These are phyloP conservation scores for Actinopyga echinites DNA, from an alignment of 53 echinoderm and acorn worm species.

Conservation along the genomic window DNA sequence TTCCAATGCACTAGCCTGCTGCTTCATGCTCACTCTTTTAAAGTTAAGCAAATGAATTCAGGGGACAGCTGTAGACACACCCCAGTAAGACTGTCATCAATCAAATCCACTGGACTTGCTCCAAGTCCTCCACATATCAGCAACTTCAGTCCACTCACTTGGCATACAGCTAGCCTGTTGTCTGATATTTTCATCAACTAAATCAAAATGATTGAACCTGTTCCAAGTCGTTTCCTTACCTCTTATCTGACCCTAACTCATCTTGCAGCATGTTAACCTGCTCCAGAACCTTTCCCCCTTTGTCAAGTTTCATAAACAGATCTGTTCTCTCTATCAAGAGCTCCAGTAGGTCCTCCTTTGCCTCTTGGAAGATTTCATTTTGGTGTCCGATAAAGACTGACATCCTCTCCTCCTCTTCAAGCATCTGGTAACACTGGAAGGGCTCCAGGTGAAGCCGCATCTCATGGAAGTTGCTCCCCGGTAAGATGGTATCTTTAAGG, in stretches of 20 bases:
- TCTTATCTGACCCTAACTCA: background rate
- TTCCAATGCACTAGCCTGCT: too few species aligned
- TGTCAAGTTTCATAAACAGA: conserved; percentile 28
- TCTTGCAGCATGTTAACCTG: conserved; percentile 42
- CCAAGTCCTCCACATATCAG: too few species aligned
- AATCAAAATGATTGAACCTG: too few species aligned
- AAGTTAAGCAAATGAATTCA: too few species aligned
- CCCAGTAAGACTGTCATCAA: too few species aligned
- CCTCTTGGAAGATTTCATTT: conserved; percentile 63
- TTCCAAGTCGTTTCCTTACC: background rate
- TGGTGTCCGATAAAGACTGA: conserved; percentile 83
- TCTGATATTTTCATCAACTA: too few species aligned
- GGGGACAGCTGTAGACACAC: too few species aligned
- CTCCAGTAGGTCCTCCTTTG: conserved; percentile 72
- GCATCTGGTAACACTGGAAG: conserved; percentile 67
- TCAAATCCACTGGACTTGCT: too few species aligned
- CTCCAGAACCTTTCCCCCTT: conserved; percentile 31
- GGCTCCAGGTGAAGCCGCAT: conserved; percentile 55
- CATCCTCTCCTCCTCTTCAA: conserved; percentile 59
- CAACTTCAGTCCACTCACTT: too few species aligned
- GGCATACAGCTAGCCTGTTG: too few species aligned
- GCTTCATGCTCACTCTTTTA: too few species aligned
- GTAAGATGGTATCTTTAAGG: conserved; percentile 40
- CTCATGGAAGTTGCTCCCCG: conserved; percentile 66
- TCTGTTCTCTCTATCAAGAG: conserved; percentile 56